Evolutionary conservation across 2,888 invertebrate genomes (phyloP).

Genomic region (Drosophila anceps): DNA sequence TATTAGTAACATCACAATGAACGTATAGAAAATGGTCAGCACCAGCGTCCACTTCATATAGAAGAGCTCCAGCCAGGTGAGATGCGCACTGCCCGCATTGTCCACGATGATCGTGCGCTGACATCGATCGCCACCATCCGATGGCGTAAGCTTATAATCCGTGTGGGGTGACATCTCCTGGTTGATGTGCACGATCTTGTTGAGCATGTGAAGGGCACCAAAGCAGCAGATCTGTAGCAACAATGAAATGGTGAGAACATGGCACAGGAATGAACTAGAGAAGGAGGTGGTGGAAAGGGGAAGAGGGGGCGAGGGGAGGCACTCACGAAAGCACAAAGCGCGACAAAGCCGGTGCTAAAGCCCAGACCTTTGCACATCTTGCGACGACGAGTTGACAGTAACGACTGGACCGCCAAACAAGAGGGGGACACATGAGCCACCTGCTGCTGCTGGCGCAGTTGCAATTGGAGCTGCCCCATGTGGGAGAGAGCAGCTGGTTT

Average conservation of each 20-base stretch:
- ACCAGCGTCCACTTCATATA: slow-evolving; percentile 62
- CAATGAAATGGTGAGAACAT: neutral
- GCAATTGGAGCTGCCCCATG: slow-evolving; percentile 27
- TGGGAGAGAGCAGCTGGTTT: slow-evolving; percentile 40
- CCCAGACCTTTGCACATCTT: slow-evolving; percentile 59
- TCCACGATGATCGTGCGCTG: slow-evolving; percentile 32
- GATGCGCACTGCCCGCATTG: slow-evolving; percentile 18
- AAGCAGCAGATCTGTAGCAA: slow-evolving; percentile 56
- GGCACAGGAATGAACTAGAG: neutral
- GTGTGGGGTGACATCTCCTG: slow-evolving; percentile 4
- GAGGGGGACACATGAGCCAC: slow-evolving; percentile 8
- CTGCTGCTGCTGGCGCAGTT: slow-evolving; percentile 5
- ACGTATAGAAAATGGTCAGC: slow-evolving; percentile 52
- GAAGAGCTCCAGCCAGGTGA: slow-evolving; percentile 58
- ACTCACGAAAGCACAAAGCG: slow-evolving; percentile 63
- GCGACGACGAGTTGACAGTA: slow-evolving; percentile 16
- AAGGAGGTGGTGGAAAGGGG: no score
- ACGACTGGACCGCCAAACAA: slow-evolving; percentile 32
- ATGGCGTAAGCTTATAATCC: neutral
- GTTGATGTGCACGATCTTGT: slow-evolving; percentile 50
- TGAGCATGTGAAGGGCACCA: slow-evolving; percentile 53
- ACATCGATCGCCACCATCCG: slow-evolving; percentile 25
- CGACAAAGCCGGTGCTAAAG: slow-evolving; percentile 43
- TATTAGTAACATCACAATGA: slow-evolving; percentile 52
- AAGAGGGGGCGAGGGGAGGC: no score